Evolutionary conservation across 2,888 invertebrate genomes (phyloP), one percentile per base, ranked within the genome.

Genomic region (Steinernema carpocapsae): DNA sequence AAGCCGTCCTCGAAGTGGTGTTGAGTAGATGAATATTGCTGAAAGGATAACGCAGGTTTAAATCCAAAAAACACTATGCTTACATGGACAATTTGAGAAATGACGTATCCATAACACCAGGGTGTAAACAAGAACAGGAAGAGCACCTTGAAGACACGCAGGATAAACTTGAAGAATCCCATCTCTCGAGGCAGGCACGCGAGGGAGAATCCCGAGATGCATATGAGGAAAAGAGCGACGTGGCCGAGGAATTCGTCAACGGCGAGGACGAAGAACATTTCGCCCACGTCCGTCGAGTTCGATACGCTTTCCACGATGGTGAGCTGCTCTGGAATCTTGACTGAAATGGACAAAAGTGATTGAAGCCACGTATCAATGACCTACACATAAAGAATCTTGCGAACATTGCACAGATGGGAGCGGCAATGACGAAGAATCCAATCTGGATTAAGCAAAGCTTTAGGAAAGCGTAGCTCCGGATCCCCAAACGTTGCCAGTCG

Each of bases 221-320:
- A 17, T 1, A 26, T 32, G 7, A 19, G 12, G 29, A 64, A 64
- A 17, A 64, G 37, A 12, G 32, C 29, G 1, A 64, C 1, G 32
- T 64, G 64, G 24, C 32, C 64, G 19, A 64, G 32, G 26, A 56
- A 56, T 26, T 56, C 56, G 26, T 56, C 26, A 2, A 56, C 2
- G 19, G 56, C 56, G 24, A 56, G 24, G 24, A 56, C 10, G 22
- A 19, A 12, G 56, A 24, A 56, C 17, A 14, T 14, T 24, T 56
- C 22, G 2, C 56, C 56, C 1, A 48, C 4, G 4, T 19, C 22
- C 12, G 56, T 56, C 56, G 26, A 3, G 26, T 56, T 56, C 22
- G 48, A n/a, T 2, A 19, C 2, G 48, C 14, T 48, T 14, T n/a
- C 48, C 3, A 48, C 48, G n/a, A 48, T 7, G n/a, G 3, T 4